These are phyloP conservation scores for Galleria mellonella DNA, from an alignment of 1,140 invertebrate genomes.

Conservation along the genomic window DNA sequence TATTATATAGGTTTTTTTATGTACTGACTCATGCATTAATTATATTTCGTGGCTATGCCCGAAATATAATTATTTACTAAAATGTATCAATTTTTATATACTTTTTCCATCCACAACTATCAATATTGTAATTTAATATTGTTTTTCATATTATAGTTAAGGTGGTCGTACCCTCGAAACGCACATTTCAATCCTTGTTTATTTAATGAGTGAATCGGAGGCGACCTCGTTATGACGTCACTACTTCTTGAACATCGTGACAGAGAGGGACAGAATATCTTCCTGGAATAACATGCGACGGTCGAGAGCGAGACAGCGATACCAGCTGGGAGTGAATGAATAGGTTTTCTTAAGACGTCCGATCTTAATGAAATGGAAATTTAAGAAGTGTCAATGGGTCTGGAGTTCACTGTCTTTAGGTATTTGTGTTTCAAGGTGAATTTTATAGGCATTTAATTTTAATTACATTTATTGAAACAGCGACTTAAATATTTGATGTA, in stretches of 20 bases:
- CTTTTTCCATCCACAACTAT: no score
- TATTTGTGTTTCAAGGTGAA: constrained; percentile 11
- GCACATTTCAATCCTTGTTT: constrained; percentile 57
- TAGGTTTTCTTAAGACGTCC: constrained; percentile 49
- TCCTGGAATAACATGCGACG: no score
- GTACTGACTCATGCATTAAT: no score
- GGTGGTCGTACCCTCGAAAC: constrained; percentile 15
- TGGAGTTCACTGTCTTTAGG: constrained; percentile 15
- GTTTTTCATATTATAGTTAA: constrained; percentile 24
- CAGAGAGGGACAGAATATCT: constrained; percentile 27
- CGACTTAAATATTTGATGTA: no score
- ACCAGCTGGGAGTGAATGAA: constrained; percentile 60
- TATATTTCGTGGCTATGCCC: no score
- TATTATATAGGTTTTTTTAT: no score
- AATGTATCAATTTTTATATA: no score
- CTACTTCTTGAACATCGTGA: constrained; percentile 39
- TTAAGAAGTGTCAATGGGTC: constrained; percentile 19
- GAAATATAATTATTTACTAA: no score
- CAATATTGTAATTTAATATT: no score
- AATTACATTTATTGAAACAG: no score
- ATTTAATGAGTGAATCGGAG: constrained; percentile 72
- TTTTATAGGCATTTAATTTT: no score
- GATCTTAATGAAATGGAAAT: constrained; percentile 39
- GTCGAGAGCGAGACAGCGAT: constrained; percentile 14
- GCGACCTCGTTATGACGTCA: constrained; percentile 71